These are phyloP conservation scores for Hipposideros larvatus DNA, from an alignment of 2,797 vertebrate genomes.

Conservation along the genomic window DNA sequence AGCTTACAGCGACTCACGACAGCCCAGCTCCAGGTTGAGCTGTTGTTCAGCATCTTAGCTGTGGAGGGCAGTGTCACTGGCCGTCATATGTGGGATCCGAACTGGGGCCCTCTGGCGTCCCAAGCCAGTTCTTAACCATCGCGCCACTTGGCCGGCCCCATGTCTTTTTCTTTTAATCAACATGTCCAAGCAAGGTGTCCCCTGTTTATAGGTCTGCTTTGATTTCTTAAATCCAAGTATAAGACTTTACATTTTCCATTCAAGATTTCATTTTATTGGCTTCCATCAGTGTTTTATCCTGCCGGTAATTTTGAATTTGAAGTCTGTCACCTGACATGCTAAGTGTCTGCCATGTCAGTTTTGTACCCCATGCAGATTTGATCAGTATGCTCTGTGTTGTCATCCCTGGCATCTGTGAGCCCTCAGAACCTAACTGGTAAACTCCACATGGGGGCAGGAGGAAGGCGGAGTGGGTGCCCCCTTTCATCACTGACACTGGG, in stretches of 20 bases:
- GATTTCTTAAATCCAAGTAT: conserved; percentile 10
- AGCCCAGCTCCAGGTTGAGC: no score
- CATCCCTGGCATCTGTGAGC: background rate
- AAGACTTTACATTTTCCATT: conserved; percentile 21
- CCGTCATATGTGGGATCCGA: no score
- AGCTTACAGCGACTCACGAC: no score
- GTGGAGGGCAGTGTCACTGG: no score
- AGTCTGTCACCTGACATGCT: background rate
- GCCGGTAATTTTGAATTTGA: background rate
- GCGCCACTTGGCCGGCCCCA: no score
- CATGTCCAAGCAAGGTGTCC: background rate
- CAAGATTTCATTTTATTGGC: background rate
- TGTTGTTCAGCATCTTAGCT: no score
- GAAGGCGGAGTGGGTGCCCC: background rate
- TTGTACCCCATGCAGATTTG: background rate
- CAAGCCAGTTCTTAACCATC: no score
- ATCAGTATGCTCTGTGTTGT: background rate
- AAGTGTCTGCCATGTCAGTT: background rate
- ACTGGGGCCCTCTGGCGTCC: no score
- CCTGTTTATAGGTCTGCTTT: background rate
- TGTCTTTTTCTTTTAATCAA: conserved; percentile 54
- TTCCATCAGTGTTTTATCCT: background rate
- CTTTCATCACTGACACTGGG: background rate
- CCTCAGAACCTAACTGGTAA: background rate
- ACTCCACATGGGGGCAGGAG: background rate